phyloP scores from a whole-genome alignment of 2,888 invertebrate genomes.

The Zygogramma bicolorata region DNA sequence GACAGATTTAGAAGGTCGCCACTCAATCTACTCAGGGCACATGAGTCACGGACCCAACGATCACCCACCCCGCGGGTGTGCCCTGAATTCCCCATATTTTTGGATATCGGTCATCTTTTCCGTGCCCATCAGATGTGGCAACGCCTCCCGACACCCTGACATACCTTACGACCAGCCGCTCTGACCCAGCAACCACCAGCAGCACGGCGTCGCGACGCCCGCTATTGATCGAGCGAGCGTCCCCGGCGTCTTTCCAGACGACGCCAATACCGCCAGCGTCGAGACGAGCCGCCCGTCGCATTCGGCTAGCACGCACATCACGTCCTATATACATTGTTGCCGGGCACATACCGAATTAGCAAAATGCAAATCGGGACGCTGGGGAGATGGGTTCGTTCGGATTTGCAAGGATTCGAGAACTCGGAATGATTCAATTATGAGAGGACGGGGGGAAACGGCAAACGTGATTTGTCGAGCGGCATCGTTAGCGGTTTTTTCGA shows the following conservation, averaged over 20 bases:
- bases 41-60: too few relatives aligned
- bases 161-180: constrained; percentile 46
- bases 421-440: constrained; percentile 5
- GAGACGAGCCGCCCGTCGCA: constrained; percentile 36
- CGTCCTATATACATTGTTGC: constrained; percentile 31
- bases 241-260: constrained; percentile 45
- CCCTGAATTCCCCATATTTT: too few relatives aligned
- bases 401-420: constrained; percentile 12
- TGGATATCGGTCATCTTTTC: too few relatives aligned
- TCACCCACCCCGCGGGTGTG: too few relatives aligned
- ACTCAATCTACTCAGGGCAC: too few relatives aligned
- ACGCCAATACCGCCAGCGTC: constrained; percentile 44
- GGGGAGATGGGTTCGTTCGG: constrained; percentile 2
- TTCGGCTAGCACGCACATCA: constrained; percentile 29
- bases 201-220: constrained; percentile 47
- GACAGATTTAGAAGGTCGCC: too few relatives aligned
- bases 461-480: not conserved
- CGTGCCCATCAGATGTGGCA: constrained; percentile 27
- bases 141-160: constrained; percentile 43
- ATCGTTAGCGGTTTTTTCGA: not conserved
- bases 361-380: constrained; percentile 4
- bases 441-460: not conserved
- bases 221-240: constrained; percentile 49
- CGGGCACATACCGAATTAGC: constrained; percentile 4
- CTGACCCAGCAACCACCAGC: constrained; percentile 45